phyloP scores from a whole-genome alignment of 2,888 invertebrate species.

The Incurvaria masculella region DNA sequence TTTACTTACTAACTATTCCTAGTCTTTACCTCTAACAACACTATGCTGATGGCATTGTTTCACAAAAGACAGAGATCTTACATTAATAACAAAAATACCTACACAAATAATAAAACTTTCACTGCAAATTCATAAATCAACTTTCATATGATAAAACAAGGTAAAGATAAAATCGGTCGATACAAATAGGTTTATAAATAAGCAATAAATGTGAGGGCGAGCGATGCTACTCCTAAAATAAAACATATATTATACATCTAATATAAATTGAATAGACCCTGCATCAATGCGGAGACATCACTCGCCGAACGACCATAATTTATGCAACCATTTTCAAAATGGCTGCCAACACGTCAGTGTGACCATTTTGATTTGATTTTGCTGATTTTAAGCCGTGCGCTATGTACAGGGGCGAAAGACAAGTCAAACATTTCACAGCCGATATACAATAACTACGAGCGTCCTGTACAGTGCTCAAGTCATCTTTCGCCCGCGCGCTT shows the following conservation, averaged over 20 bases:
- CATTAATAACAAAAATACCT: neutral
- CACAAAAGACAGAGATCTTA: neutral
- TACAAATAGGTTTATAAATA: neutral
- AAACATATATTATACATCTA: neutral
- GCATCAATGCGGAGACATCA: neutral
- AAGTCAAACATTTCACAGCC: neutral
- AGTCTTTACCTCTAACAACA: neutral
- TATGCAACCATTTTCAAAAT: neutral
- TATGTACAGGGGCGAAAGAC: neutral
- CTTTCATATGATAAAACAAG: neutral
- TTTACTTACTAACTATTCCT: neutral
- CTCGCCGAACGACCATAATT: neutral
- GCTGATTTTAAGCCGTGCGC: neutral
- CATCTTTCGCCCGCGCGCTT: neutral
- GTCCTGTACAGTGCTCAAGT: neutral
- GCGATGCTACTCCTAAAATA: neutral
- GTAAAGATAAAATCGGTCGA: neutral
- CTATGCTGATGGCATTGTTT: neutral
- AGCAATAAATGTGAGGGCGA: neutral
- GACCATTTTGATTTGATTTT: neutral
- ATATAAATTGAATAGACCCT: neutral
- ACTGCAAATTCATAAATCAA: neutral
- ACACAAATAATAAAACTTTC: neutral
- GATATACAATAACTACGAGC: neutral
- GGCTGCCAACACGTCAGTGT: neutral